Percentiles rank a stretch among this genome's conserved stretches.
These are phyloP conservation scores for Macroglossus sobrinus DNA, from an alignment of 2,113 vertebrate genomes.

Conservation along the genomic window DNA sequence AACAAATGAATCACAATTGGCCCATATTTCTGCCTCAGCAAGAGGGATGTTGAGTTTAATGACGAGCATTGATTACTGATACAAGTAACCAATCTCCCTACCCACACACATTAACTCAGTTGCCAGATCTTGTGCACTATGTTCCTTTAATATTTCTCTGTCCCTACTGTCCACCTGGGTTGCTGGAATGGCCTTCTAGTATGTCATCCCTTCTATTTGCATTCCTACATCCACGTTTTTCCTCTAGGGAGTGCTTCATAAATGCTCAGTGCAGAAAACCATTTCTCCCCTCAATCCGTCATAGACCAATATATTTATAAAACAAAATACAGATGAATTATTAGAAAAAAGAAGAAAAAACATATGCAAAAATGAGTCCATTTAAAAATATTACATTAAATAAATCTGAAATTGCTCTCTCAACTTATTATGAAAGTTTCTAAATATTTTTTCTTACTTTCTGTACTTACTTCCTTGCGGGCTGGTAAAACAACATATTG, in stretches of 20 bases:
- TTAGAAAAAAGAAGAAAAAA: background rate
- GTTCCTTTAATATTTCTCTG: background rate
- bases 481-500: background rate
- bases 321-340: background rate
- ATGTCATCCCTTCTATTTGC: background rate
- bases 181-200: background rate
- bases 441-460: background rate
- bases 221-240: background rate
- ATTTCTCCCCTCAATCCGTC: background rate
- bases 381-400: background rate
- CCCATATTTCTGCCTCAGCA: background rate
- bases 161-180: background rate
- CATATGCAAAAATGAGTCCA: background rate
- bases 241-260: background rate
- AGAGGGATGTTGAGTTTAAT: background rate
- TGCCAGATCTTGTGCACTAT: background rate
- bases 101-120: background rate
- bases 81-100: rapidly evolving
- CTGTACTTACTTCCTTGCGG: background rate
- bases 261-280: background rate
- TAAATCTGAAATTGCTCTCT: background rate
- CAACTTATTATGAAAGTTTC: background rate
- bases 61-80: background rate
- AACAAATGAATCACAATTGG: background rate
- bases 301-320: background rate